Percentiles rank a stretch among this genome's conserved stretches.
Conservation (phyloP, 2,797 vertebrate genomes). For the Lepilemur ruficaudatus region DNA sequence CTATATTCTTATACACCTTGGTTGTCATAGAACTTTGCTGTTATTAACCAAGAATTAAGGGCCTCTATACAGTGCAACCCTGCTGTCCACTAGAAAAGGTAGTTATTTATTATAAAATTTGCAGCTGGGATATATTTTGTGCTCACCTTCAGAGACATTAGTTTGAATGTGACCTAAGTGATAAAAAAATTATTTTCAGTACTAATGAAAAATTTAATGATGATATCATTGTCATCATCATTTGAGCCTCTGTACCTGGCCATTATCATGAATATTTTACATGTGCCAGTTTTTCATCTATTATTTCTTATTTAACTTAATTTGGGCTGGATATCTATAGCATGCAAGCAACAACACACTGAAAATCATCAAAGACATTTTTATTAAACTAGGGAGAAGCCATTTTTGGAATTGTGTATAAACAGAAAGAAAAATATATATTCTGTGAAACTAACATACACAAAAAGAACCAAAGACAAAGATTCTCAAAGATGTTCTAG, state of each 20-base stretch:
- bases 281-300: background rate
- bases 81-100: background rate
- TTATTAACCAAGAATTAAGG: background rate
- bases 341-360: background rate
- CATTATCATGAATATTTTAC: background rate
- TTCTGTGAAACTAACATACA: background rate
- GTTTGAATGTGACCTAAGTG: background rate
- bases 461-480: background rate
- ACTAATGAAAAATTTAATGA: background rate
- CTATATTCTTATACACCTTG: background rate
- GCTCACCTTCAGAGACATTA: background rate
- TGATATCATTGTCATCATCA: too few relatives aligned
- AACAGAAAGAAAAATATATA: rapidly evolving
- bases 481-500: background rate
- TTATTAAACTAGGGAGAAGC: too few relatives aligned
- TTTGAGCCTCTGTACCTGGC: background rate
- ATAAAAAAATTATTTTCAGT: background rate
- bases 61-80: background rate
- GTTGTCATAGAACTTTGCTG: background rate
- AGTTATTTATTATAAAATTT: background rate
- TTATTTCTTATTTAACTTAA: background rate
- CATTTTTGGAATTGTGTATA: background rate
- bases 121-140: background rate
- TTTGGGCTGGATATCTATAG: background rate
- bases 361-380: background rate